Base-by-base conservation (phyloP, 2,888 invertebrate species). In the Teleogryllus oceanicus region DNA sequence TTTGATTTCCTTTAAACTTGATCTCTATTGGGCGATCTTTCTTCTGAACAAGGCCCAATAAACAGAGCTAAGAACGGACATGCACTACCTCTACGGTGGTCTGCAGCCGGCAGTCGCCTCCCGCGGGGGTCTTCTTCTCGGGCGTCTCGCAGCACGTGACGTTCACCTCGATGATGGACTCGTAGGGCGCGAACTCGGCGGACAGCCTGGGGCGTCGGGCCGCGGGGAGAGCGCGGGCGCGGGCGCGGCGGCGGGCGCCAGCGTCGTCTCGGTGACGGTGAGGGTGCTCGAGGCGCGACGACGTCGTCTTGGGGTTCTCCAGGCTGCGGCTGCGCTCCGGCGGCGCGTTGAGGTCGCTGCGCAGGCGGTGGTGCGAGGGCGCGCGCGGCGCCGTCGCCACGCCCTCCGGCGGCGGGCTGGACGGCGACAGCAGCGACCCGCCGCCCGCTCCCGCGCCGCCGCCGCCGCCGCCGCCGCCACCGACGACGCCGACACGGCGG, bases 71-170 rank as follows among this genome's bases (percentile, higher is more conserved):
- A 37, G 24, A 37, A 37, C 4, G 37, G 37, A 37, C 37, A 37
- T 8, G 37, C n/a, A n/a, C n/a, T 37, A 62, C 62, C n/a, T 62
- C 62, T 8, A 62, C 62, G 13, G 62, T 62, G 16, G 62, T 62
- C n/a, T 62, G 62, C 16, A 62, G 62, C 4, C n/a, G 62, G 62
- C 62, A 75, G 21, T 75, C 75, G 18, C 74, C 24, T 76, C 76
- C 24, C 13, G 24, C 21, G 18, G 21, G 20, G 13, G 77, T 50
- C n/a, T 37, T 50, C 74, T 77, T 78, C 37, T 80, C 77, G 37
- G 81, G 81, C 16, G 81, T 76, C 74, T 82, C 82, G 77, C 82
- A 81, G 75, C 82, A 81, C 21, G 82, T 81, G 10, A 82, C 82
- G 78, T 78, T 82, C 77, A 82, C 82, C 80, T 82, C 81, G 76